Percentiles rank a stretch among this genome's conserved stretches.
These are phyloP conservation scores for Meteorus cinctellus DNA, from an alignment of 2,888 invertebrate genomes.

Conservation along the genomic window DNA sequence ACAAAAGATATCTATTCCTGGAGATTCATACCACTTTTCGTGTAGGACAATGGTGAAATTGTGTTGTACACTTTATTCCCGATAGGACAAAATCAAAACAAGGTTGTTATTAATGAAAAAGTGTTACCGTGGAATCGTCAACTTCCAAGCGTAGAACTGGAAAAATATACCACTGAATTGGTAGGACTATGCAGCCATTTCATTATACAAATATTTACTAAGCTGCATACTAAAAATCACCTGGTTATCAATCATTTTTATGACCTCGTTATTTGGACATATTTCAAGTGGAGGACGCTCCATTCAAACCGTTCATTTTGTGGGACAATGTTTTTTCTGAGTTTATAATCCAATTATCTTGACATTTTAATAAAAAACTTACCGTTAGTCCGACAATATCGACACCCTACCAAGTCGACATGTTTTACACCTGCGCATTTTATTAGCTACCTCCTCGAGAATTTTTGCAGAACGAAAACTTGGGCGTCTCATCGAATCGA, in stretches of 20 bases:
- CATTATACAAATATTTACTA: too few relatives aligned
- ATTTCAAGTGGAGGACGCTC: constrained; percentile 31
- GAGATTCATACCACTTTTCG: constrained; percentile 31
- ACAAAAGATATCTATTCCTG: constrained; percentile 22
- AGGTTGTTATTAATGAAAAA: constrained; percentile 26
- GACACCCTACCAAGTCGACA: constrained; percentile 25
- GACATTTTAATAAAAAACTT: constrained; percentile 31
- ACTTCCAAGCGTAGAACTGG: constrained; percentile 27
- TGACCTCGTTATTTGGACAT: constrained; percentile 27
- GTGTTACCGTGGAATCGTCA: constrained; percentile 26
- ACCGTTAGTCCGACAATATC: constrained; percentile 23
- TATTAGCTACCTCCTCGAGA: too few relatives aligned
- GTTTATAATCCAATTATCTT: constrained; percentile 28
- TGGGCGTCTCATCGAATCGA: too few relatives aligned
- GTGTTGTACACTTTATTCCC: constrained; percentile 36
- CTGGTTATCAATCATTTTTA: constrained; percentile 25
- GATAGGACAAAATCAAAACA: constrained; percentile 30
- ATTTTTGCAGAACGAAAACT: too few relatives aligned
- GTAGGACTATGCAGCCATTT: too few relatives aligned
- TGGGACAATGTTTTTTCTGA: too few relatives aligned
- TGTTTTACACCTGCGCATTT: constrained; percentile 30
- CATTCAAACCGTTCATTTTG: constrained; percentile 26
- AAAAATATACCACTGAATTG: too few relatives aligned
- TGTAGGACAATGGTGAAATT: constrained; percentile 37
- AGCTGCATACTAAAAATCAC: too few relatives aligned